phyloP scores from a whole-genome alignment of 2,797 vertebrate genomes.

The Tauraco hartlaubi region DNA sequence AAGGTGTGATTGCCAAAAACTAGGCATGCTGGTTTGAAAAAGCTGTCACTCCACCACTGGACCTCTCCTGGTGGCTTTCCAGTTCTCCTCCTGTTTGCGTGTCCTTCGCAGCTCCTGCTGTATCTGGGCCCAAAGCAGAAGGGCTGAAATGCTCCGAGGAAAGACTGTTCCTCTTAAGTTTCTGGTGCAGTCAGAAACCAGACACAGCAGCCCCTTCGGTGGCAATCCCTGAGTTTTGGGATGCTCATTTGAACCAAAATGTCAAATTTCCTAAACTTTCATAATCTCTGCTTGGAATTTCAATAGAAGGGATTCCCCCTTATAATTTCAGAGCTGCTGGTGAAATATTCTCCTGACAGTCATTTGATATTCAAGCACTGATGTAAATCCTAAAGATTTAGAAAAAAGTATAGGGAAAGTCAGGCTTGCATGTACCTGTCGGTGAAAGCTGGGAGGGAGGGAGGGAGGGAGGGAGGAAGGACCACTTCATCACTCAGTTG shows the following conservation, averaged over 20 bases:
- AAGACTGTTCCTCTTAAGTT: not conserved
- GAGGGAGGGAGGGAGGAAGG: not conserved
- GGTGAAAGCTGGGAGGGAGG: not conserved
- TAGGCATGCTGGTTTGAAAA: not conserved
- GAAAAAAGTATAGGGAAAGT: not conserved
- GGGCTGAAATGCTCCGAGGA: not conserved
- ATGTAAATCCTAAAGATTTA: not conserved
- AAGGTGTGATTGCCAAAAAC: not conserved
- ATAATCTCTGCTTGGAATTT: not conserved
- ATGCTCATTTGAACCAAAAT: not conserved
- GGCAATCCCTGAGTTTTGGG: not conserved
- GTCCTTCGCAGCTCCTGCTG: not conserved
- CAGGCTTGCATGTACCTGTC: accelerated
- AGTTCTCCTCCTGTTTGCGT: not conserved
- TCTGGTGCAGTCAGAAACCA: not conserved
- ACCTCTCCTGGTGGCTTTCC: not conserved
- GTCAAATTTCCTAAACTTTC: not conserved
- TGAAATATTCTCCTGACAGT: not conserved
- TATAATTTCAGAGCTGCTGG: not conserved
- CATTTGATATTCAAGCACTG: not conserved
- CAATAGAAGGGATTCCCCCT: not conserved
- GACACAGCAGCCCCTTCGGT: not conserved
- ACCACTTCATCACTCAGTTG: not conserved
- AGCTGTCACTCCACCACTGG: not conserved
- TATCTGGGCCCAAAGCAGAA: not conserved